Evolutionary conservation across 2,113 vertebrate species (phyloP).

Genomic region (Balaenoptera acutorostrata): DNA sequence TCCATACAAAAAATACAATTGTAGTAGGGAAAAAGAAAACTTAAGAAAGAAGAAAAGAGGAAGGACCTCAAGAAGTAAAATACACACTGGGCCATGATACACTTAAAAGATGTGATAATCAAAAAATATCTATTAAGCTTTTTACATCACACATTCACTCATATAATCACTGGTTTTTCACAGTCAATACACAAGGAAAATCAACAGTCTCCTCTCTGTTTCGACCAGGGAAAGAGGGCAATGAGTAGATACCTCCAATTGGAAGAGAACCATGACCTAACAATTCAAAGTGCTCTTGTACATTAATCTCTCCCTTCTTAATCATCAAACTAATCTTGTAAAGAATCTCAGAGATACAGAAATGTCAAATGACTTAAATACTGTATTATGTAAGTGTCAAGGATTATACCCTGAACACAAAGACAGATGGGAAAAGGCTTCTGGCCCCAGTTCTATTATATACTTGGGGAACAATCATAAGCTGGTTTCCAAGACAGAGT

Average conservation of each 20-base stretch:
- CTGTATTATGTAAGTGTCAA: neutral
- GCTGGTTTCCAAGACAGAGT: neutral
- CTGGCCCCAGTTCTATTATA: neutral
- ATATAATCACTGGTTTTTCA: neutral
- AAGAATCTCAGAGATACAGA: slow-evolving; percentile 15
- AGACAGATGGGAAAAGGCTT: neutral
- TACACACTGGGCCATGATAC: neutral
- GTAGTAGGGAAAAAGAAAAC: neutral
- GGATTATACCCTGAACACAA: neutral
- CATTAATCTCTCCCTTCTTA: neutral
- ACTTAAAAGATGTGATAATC: neutral
- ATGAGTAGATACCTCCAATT: neutral
- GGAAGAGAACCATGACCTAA: neutral
- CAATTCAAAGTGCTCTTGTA: neutral
- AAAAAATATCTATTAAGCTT: neutral
- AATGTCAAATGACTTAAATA: slow-evolving; percentile 16
- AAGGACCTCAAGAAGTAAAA: neutral
- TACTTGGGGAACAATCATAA: neutral
- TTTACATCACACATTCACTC: neutral
- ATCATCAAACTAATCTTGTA: slow-evolving; percentile 13
- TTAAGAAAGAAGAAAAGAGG: neutral
- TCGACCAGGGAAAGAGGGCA: neutral
- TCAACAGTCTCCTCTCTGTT: neutral
- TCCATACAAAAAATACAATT: neutral
- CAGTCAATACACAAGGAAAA: neutral